Evolutionary conservation across 23 tunicate species (phyloP), one percentile per base, ranked within the genome.

Genomic region (Corella eumyota): DNA sequence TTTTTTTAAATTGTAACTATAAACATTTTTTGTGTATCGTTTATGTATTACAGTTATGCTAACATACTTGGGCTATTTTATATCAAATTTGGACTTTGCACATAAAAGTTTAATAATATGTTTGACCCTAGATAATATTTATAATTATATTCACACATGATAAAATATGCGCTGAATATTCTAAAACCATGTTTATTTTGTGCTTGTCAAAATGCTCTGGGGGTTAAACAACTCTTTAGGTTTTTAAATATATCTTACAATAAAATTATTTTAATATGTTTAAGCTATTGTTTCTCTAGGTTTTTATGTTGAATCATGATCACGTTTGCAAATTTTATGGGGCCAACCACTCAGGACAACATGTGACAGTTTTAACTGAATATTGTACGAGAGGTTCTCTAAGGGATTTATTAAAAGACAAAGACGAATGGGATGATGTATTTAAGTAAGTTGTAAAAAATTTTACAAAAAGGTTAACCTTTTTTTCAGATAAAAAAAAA

Each of bases 271-370:
- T n/a, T n/a, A n/a, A n/a, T n/a, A n/a, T n/a, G n/a, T n/a, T n/a
- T 15, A 40, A 11, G 15, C 48, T 9, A 9, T 40, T 40, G 48
- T 40, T 40, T 11, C 11, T 7, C 20, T 28, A 86, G 95, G 61
- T 86, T 50, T 64, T 86, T 25, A 48, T 45, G 64, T 50, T 86
- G 38, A 64, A 77, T 25, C 74, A 86, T 34, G 80, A 77, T 45
- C 95, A 86, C 60, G 40, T 86, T 5, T 86, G 95, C 72, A 48
- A 81, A 19, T 71, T 86, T 48, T 70, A 64, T 58, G 95, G 95
- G 19, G 82, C 77, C n/a, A 54, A 79, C 62, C 30, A 77, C 60
- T 62, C 63, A 54, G 73, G 74, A 6, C 30, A 25, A 30, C 56
- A 66, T 25, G 50, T 60, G 26, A 49, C 74, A 6, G 25, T 75